Evolutionary conservation across 2,888 invertebrate species (phyloP).

Genomic region (Carpatolechia fugitivella): DNA sequence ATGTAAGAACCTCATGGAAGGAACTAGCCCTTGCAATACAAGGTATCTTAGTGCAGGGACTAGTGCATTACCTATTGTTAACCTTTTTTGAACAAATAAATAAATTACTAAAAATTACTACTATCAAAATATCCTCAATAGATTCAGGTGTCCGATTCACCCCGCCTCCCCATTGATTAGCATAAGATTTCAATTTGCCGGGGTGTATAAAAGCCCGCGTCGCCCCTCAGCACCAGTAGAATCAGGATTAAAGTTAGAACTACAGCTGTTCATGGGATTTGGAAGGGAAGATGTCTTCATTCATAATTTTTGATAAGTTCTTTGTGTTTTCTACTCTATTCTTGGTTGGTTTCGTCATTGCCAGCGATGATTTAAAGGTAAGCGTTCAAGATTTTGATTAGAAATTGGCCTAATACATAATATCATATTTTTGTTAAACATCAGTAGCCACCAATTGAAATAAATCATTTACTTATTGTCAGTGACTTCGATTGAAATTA

Average conservation of each 20-base stretch:
- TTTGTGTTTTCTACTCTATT: slow-evolving; percentile 25
- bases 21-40: too few species aligned
- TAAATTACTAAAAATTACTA: not conserved
- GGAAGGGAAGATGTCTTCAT: slow-evolving; percentile 22
- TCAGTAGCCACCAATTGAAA: too few species aligned
- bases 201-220: slow-evolving; percentile 35
- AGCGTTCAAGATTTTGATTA: not conserved
- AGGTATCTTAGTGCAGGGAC: too few species aligned
- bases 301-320: slow-evolving; percentile 16
- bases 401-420: too few species aligned
- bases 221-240: slow-evolving; percentile 16
- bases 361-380: slow-evolving; percentile 34
- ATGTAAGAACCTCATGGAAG: too few species aligned
- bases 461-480: too few species aligned
- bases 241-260: not conserved
- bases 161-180: slow-evolving; percentile 39
- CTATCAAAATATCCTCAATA: not conserved
- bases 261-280: slow-evolving; percentile 5
- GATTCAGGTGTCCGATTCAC: slow-evolving; percentile 14
- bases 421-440: too few species aligned
- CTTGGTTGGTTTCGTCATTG: slow-evolving; percentile 21
- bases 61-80: too few species aligned
- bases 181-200: slow-evolving; percentile 39
- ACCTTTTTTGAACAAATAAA: too few species aligned
- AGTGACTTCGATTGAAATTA: too few species aligned